Conservation (phyloP, 2,113 vertebrate genomes). For the Corythornis madagascariensis region DNA sequence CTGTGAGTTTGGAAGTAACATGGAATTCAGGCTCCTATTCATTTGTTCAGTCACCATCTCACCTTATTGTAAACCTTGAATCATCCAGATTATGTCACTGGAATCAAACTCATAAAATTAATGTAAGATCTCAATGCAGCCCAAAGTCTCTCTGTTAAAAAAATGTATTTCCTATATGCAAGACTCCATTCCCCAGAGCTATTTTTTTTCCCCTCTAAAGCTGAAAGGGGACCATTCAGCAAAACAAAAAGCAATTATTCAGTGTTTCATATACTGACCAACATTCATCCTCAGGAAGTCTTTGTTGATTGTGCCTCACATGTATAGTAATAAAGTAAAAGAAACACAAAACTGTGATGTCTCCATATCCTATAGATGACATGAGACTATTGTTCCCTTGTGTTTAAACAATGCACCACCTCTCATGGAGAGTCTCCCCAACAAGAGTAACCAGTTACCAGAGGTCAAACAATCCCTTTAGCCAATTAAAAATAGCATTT, state of each 20-base stretch:
- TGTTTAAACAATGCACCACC: conserved; percentile 58
- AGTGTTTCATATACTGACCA: conserved; percentile 72
- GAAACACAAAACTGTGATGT: conserved; percentile 59
- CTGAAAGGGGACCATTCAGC: conserved; percentile 64
- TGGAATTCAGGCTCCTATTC: background rate
- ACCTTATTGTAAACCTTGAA: background rate
- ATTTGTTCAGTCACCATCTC: background rate
- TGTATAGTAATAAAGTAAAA: conserved; percentile 78
- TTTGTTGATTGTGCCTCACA: conserved; percentile 76
- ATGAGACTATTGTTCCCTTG: conserved; percentile 57
- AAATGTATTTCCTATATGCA: background rate
- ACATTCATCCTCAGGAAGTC: conserved; percentile 74
- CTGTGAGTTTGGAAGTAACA: background rate
- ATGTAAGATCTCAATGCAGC: background rate
- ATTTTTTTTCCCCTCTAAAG: conserved; percentile 18
- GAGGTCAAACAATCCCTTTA: conserved; percentile 56
- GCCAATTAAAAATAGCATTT: conserved; percentile 46
- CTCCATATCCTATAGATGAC: conserved; percentile 64
- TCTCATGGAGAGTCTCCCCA: conserved; percentile 48
- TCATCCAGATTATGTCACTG: background rate
- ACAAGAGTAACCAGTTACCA: conserved; percentile 62
- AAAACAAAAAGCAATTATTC: conserved; percentile 74
- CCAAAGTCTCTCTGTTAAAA: background rate
- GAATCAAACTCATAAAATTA: background rate
- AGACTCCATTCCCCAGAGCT: background rate